Conservation (phyloP, 2,113 vertebrate genomes). For the Brachypteracias leptosomus region DNA sequence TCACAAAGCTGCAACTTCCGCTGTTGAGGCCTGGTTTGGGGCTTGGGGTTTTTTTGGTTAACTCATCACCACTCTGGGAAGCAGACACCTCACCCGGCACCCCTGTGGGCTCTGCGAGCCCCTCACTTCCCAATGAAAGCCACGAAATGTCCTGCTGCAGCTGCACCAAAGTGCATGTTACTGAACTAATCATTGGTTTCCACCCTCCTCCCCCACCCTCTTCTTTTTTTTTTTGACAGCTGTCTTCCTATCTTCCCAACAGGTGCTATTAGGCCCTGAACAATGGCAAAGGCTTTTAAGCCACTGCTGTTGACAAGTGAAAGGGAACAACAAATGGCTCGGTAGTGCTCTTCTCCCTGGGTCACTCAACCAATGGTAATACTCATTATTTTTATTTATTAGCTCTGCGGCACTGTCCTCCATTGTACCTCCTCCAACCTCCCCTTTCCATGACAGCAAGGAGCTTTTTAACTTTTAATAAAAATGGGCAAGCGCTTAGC, state of each 20-base stretch:
- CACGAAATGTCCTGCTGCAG: background rate
- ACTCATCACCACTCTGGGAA: background rate
- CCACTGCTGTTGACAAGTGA: constrained; percentile 89
- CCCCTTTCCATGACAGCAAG: constrained; percentile 76
- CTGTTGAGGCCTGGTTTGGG: background rate
- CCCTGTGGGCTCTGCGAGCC: background rate
- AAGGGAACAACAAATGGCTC: constrained; percentile 89
- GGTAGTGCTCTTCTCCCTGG: constrained; percentile 73
- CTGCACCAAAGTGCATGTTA: background rate
- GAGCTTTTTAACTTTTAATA: constrained; percentile 92
- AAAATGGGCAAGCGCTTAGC: constrained; percentile 70
- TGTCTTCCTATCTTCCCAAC: constrained; percentile 87
- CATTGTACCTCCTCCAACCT: constrained; percentile 41
- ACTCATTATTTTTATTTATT: constrained; percentile 93
- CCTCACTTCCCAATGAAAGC: background rate
- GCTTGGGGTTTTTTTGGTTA: background rate
- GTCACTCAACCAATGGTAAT: constrained; percentile 80
- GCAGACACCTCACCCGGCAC: background rate
- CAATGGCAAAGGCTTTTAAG: constrained; percentile 90
- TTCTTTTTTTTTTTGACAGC: constrained; percentile 70
- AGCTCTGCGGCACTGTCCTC: constrained; percentile 83
- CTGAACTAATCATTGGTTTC: constrained; percentile 9
- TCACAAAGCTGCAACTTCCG: background rate
- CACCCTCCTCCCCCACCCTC: background rate
- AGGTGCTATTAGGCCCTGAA: constrained; percentile 86